Conservation (phyloP, 2,113 vertebrate genomes). For the Chaetodon trifascialis region DNA sequence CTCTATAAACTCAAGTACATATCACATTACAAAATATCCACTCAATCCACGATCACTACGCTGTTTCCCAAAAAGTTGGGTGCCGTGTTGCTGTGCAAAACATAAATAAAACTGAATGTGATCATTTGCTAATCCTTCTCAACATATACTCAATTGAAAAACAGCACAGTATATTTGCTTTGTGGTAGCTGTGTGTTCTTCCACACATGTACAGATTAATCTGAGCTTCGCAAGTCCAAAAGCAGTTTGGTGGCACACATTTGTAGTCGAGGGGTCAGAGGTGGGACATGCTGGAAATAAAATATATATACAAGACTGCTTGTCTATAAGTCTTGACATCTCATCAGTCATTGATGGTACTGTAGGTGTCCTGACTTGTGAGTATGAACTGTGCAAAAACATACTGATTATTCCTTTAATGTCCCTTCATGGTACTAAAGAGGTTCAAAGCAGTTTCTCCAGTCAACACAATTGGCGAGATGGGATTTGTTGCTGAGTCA, state of each 20-base stretch:
- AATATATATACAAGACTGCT: neutral
- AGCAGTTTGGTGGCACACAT: neutral
- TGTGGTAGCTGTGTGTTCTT: neutral
- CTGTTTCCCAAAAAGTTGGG: neutral
- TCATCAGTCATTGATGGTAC: constrained; percentile 20
- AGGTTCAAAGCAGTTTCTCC: constrained; percentile 52
- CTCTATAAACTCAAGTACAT: neutral
- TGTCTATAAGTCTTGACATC: neutral
- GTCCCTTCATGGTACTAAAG: constrained; percentile 64
- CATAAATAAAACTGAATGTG: too few relatives aligned
- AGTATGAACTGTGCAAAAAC: constrained; percentile 41
- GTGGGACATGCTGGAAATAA: constrained; percentile 19
- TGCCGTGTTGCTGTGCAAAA: too few relatives aligned
- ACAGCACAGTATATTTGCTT: neutral
- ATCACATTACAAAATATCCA: neutral
- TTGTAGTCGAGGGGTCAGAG: constrained; percentile 8
- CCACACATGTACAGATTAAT: neutral
- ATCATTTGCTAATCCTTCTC: too few relatives aligned
- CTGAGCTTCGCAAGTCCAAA: neutral
- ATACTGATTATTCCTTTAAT: constrained; percentile 56
- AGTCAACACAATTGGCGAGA: constrained; percentile 50
- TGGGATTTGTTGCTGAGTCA: constrained; percentile 57
- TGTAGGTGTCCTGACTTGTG: constrained; percentile 7
- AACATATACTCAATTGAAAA: neutral
- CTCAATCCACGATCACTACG: neutral